Evolutionary conservation across 2,888 invertebrate species (phyloP).

Genomic region (Agrochola lychnidis): DNA sequence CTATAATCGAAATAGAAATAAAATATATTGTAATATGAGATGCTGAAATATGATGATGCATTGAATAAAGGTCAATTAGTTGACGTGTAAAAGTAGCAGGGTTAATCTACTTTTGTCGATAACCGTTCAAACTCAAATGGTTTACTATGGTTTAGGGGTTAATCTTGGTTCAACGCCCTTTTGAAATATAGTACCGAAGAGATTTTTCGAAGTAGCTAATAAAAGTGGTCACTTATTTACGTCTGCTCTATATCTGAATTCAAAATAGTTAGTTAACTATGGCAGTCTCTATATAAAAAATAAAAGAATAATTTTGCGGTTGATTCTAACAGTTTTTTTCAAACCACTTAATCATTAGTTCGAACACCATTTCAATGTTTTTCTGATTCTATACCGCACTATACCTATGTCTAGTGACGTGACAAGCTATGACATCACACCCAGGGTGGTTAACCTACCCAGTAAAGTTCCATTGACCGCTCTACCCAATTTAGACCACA

Average conservation of each 20-base stretch:
- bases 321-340: background rate
- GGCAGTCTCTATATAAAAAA: background rate
- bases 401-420: background rate
- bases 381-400: background rate
- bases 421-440: conserved; percentile 20
- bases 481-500: conserved; percentile 38
- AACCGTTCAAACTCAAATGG: too few relatives aligned
- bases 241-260: background rate
- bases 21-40: too few relatives aligned
- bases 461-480: conserved; percentile 38
- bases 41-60: too few relatives aligned
- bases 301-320: background rate
- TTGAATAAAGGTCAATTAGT: too few relatives aligned
- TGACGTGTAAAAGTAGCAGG: too few relatives aligned
- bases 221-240: background rate
- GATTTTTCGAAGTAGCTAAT: too few relatives aligned
- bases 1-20: too few relatives aligned
- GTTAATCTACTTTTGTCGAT: too few relatives aligned
- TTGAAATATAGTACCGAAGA: too few relatives aligned
- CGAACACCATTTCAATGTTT: background rate
- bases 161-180: too few relatives aligned
- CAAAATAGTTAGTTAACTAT: background rate
- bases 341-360: background rate
- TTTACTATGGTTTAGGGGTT: too few relatives aligned
- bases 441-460: conserved; percentile 40